Evolutionary conservation across 2,113 vertebrate species (phyloP).

Genomic region (Gopherus evgoodei): DNA sequence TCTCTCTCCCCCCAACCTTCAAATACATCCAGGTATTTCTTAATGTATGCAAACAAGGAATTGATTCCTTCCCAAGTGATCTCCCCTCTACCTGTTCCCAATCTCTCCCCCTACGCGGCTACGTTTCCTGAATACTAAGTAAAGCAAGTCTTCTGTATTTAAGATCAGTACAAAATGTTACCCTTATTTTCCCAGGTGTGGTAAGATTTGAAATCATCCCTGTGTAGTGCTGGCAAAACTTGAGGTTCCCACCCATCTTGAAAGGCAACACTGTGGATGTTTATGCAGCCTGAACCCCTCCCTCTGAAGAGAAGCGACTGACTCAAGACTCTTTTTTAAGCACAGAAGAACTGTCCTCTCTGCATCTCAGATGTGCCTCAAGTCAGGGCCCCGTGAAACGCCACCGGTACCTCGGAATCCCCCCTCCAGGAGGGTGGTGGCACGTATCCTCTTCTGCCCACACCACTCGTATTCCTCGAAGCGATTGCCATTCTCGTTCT

Average conservation of each 20-base stretch:
- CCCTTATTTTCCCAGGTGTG: not conserved
- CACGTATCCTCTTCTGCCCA: slow-evolving; percentile 98
- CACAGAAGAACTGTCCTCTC: slow-evolving; percentile 13
- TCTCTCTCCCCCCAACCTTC: slow-evolving; percentile 71
- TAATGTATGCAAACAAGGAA: slow-evolving; percentile 70
- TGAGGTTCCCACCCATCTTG: not conserved
- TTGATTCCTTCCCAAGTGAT: slow-evolving; percentile 68
- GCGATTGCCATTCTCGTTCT: slow-evolving; percentile 94
- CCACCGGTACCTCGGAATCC: slow-evolving; percentile 92
- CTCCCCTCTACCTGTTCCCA: slow-evolving; percentile 24
- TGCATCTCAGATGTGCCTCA: not conserved
- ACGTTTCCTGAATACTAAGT: slow-evolving; percentile 1
- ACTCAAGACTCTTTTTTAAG: not conserved
- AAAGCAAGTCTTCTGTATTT: not conserved
- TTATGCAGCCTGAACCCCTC: not conserved
- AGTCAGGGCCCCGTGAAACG: not conserved
- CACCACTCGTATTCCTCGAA: slow-evolving; percentile 99
- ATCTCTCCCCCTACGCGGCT: not conserved
- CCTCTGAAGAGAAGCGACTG: not conserved
- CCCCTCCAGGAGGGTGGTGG: slow-evolving; percentile 95
- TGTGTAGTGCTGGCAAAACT: not conserved
- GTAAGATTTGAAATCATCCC: not conserved
- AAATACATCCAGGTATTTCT: slow-evolving; percentile 67
- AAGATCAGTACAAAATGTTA: not conserved
- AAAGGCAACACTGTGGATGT: not conserved